These are phyloP conservation scores for Sebastes aleutianus DNA, from an alignment of 2,797 vertebrate genomes.

Conservation along the genomic window DNA sequence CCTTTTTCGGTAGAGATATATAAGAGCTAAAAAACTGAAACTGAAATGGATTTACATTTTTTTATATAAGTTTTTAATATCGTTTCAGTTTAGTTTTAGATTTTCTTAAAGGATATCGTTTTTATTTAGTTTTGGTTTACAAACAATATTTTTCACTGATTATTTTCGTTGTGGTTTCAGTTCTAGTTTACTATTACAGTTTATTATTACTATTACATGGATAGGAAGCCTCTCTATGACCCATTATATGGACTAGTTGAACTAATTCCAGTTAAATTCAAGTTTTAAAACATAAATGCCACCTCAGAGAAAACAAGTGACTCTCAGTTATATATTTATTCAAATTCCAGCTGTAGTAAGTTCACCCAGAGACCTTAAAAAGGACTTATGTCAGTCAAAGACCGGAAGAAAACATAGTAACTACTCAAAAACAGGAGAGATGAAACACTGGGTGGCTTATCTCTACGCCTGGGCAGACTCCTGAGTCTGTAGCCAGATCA, in stretches of 20 bases:
- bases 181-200: no score
- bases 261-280: neutral
- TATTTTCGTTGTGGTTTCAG: no score
- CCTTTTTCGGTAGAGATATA: no score
- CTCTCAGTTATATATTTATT: neutral
- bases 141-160: no score
- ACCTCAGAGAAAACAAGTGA: neutral
- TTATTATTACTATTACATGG: no score
- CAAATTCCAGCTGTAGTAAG: neutral
- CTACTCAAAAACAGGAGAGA: neutral
- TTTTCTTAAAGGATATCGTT: no score
- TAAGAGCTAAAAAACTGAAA: no score
- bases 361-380: neutral
- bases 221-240: neutral
- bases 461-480: neutral
- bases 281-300: neutral
- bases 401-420: neutral
- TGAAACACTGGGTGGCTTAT: conserved; percentile 15
- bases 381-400: conserved; percentile 13
- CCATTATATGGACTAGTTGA: neutral
- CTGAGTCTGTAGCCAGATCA: conserved; percentile 4
- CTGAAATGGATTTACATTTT: no score
- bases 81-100: no score
- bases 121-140: no score
- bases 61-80: no score